Conservation (phyloP, 2,113 vertebrate genomes). For the Lonchura striata region DNA sequence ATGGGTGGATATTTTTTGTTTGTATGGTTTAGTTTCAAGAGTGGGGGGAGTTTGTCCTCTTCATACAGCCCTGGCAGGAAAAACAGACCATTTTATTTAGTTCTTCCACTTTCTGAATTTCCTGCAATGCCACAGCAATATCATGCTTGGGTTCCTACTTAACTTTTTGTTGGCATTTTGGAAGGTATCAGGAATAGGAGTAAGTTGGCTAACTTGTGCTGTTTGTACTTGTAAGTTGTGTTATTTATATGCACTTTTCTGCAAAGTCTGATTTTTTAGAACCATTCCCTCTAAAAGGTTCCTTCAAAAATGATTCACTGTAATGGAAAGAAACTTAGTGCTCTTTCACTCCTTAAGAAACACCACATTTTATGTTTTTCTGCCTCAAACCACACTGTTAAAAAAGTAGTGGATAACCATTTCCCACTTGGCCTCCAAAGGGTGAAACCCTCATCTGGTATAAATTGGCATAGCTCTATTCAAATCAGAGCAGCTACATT, state of each 20-base stretch:
- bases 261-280: background rate
- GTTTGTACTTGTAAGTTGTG: background rate
- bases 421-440: constrained; percentile 43
- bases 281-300: background rate
- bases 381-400: background rate
- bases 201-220: background rate
- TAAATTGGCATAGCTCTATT: constrained; percentile 22
- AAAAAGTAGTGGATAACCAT: background rate
- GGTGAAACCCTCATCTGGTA: constrained; percentile 41
- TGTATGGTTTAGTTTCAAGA: background rate
- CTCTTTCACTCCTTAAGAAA: background rate
- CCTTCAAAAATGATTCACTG: background rate
- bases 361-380: background rate
- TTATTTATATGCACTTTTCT: background rate
- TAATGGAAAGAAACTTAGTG: background rate
- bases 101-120: background rate
- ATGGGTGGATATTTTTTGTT: background rate
- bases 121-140: background rate
- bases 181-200: background rate
- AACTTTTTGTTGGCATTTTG: background rate
- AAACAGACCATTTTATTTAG: background rate
- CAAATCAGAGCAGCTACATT: constrained; percentile 10
- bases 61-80: background rate
- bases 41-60: rapidly evolving
- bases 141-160: background rate